Evolutionary conservation across 2,113 vertebrate genomes (phyloP).

Genomic region (Leucopsar rothschildi): DNA sequence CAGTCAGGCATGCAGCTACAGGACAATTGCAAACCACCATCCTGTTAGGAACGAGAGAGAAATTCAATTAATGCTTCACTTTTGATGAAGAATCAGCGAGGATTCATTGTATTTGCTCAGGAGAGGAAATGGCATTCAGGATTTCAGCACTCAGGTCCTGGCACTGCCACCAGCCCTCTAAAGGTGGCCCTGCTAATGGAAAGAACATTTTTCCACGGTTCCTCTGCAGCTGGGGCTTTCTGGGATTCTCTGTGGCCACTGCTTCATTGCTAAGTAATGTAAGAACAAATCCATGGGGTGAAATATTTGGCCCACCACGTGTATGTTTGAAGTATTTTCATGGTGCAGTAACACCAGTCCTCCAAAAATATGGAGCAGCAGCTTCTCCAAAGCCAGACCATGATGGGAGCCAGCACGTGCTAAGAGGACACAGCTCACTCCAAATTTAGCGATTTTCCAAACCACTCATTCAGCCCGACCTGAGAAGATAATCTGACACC

Average conservation of each 20-base stretch:
- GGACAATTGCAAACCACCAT: background rate
- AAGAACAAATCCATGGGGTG: background rate
- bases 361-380: background rate
- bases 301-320: rapidly evolving
- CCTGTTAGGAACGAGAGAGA: background rate
- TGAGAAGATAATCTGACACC: background rate
- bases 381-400: background rate
- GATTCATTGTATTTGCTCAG: background rate
- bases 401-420: rapidly evolving
- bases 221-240: background rate
- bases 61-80: background rate
- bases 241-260: background rate
- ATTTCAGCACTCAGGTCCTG: background rate
- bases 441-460: background rate
- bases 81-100: background rate
- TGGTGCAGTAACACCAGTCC: background rate
- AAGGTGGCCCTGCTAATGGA: background rate
- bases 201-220: background rate
- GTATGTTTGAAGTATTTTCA: background rate
- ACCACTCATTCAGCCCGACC: too few relatives aligned
- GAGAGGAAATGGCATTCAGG: background rate
- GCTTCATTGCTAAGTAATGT: background rate
- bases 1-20: background rate
- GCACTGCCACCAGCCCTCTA: background rate
- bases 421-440: background rate